Conservation (phyloP, 2,113 vertebrate genomes). For the Cheilinus undulatus region DNA sequence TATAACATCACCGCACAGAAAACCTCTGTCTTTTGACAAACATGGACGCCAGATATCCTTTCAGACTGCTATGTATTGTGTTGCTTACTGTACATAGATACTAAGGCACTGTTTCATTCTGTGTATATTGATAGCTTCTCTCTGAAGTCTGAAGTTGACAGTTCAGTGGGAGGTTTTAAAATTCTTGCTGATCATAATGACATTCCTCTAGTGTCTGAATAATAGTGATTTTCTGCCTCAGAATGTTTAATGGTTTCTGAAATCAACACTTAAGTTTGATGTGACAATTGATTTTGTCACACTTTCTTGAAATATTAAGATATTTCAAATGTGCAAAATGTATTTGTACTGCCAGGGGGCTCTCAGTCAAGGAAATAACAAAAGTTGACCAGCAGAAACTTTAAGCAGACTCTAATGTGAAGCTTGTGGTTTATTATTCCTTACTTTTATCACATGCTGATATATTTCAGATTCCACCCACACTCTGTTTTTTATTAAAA, state of each 20-base stretch:
- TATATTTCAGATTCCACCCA: neutral
- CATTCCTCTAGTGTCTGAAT: too few relatives aligned
- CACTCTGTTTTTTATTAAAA: neutral
- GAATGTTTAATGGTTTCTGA: neutral
- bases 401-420: neutral
- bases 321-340: too few relatives aligned
- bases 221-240: too few relatives aligned
- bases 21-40: constrained; percentile 92
- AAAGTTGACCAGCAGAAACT: too few relatives aligned
- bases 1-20: constrained; percentile 89
- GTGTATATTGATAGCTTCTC: neutral
- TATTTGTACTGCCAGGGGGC: too few relatives aligned
- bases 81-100: neutral
- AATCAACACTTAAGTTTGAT: neutral
- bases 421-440: neutral
- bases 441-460: neutral
- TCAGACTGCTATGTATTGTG: constrained; percentile 2
- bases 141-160: neutral
- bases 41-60: constrained; percentile 98
- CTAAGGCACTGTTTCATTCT: neutral
- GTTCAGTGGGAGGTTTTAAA: too few relatives aligned
- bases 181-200: too few relatives aligned
- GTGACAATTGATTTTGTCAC: neutral
- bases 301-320: neutral
- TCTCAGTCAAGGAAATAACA: too few relatives aligned